Evolutionary conservation across 2,113 vertebrate species (phyloP), one percentile per base, ranked within the genome.

Genomic region (Sylvietta virens): DNA sequence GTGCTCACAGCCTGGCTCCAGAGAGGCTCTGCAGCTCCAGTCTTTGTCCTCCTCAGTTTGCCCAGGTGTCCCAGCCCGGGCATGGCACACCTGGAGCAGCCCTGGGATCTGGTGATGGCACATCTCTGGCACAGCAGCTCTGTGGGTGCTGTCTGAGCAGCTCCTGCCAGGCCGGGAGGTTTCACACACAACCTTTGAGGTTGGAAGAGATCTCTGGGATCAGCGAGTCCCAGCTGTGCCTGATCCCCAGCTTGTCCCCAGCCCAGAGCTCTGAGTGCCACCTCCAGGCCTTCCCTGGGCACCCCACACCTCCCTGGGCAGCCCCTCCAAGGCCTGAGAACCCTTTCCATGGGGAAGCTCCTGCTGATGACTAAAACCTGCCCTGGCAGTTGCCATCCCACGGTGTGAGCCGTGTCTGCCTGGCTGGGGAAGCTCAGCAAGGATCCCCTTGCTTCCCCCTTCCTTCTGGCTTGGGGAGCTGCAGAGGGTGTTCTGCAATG

Each of bases 401-500:
- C 4, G 69, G 47, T 17, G 37, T 33, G 1, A 44, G 62, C 61
- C 15, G 80, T 8, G 1, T 13, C 27, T 74, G 77, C 11, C 69
- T 70, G 40, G 53, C 62, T n/a, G 6, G 79, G 61, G 53, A 19
- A 6, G 50, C 81, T 87, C 71, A 7, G 54, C 72, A 9, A 13
- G 85, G 88, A 76, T 51, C 18, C 3, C 76, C 71, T 6, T 28
- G 54, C 23, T 10, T 66, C 39, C 57, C 65, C n/a, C n/a, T n/a
- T n/a, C n/a, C 77, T 78, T 7, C 11, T 76, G 79, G 47, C 35
- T 10, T 31, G 11, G 3, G 60, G 50, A 65, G 40, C 5, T 90
- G 92, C 85, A 50, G 20, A 81, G 92, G 64, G 42, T 73, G 88
- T 61, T 94, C 42, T 90, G 94, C 86, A 88, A 60, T 78, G 92